Conservation (phyloP, 2,888 invertebrate species). For the Nomada lathburiana region DNA sequence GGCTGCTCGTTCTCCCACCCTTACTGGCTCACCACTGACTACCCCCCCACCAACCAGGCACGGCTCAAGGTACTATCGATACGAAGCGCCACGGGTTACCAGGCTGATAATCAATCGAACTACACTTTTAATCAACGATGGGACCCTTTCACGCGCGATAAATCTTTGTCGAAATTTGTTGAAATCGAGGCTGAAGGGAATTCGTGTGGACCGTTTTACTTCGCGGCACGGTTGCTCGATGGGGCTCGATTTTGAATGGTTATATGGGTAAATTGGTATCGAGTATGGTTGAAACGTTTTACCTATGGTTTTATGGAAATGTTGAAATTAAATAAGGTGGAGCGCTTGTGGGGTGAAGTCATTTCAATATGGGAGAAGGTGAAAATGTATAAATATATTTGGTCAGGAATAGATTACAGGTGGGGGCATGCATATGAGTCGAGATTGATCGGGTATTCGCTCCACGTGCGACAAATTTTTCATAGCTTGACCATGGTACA, state of each 20-base stretch:
- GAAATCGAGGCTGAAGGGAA: too few relatives aligned
- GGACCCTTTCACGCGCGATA: neutral
- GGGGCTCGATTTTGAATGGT: too few relatives aligned
- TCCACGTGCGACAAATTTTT: constrained; percentile 8
- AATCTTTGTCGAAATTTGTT: too few relatives aligned
- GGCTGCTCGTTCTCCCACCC: constrained; percentile 48
- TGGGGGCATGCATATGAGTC: neutral
- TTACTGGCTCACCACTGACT: constrained; percentile 11
- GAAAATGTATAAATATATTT: neutral
- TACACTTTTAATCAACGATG: neutral
- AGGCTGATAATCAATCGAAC: constrained; percentile 36
- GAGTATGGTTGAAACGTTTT: too few relatives aligned
- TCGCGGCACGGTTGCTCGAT: too few relatives aligned
- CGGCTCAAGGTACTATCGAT: constrained; percentile 30
- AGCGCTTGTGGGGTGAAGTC: neutral
- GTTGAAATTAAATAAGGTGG: neutral
- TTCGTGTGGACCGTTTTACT: too few relatives aligned
- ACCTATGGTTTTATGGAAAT: too few relatives aligned
- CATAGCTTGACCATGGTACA: neutral
- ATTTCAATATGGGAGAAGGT: neutral
- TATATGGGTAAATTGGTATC: too few relatives aligned
- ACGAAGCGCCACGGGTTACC: constrained; percentile 30
- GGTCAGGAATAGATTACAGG: neutral
- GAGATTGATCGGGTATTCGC: neutral
- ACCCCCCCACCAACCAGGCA: constrained; percentile 12